Conservation (phyloP, 2,888 invertebrate species). For the Lagria hirta region DNA sequence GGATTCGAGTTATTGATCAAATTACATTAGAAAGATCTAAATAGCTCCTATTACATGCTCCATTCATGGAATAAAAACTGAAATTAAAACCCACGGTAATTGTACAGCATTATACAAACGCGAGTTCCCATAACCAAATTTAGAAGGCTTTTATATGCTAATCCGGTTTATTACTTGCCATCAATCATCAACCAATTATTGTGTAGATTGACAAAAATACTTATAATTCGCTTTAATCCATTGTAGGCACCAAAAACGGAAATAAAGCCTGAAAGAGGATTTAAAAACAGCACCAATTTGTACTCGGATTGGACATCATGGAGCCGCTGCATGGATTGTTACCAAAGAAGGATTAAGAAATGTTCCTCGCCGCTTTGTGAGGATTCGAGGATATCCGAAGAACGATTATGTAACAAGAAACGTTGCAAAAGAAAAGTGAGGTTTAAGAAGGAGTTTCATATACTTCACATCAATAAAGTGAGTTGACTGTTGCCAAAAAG, state of each 20-base stretch:
- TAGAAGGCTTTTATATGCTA: no score
- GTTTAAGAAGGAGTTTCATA: constrained; percentile 46
- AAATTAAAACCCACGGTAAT: neutral
- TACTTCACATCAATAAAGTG: constrained; percentile 44
- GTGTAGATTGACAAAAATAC: no score
- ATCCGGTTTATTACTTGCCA: no score
- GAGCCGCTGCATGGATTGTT: constrained; percentile 52
- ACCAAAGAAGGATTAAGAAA: constrained; percentile 75
- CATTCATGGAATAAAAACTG: no score
- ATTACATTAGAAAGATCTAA: no score
- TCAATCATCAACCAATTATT: no score
- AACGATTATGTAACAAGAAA: constrained; percentile 48
- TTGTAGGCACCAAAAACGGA: neutral
- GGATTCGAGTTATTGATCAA: no score
- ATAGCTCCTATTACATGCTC: no score
- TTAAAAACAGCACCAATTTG: neutral
- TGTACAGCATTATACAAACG: neutral
- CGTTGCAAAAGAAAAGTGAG: constrained; percentile 52
- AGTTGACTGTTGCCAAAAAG: constrained; percentile 7
- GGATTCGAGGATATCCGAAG: constrained; percentile 49
- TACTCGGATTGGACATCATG: constrained; percentile 47
- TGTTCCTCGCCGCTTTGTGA: constrained; percentile 56
- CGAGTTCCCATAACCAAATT: constrained; percentile 1
- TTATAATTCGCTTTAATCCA: no score
- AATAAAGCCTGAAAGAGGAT: neutral